Evolutionary conservation across 2,113 vertebrate genomes (phyloP), one percentile per base, ranked within the genome.

Genomic region (Cairina moschata): DNA sequence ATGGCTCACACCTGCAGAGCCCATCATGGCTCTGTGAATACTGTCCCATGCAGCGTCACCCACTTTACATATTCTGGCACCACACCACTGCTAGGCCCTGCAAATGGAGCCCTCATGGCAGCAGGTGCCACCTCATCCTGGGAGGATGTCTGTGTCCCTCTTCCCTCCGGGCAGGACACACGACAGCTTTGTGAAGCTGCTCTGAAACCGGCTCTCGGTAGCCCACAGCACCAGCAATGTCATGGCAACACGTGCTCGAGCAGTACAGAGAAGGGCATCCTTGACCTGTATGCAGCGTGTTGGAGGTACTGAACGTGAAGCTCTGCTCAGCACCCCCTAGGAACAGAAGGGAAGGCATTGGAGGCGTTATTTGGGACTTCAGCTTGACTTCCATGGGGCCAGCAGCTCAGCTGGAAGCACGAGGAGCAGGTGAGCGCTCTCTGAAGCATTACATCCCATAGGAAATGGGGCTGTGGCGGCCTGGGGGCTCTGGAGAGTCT

Each of bases 391-490:
- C 29, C n/a, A 6, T 0, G 11, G 17, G 29, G 23, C 50, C 2
- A 3, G 40, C 20, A 11, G 23, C 34, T 36, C 50, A 15, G 55
- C 34, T 9, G 9, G 13, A 17, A 6, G 48, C 0, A 23, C 1
- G 13, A 42, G 2, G 31, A 58, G 73, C 31, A 21, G 34, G 26
- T 9, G 16, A 69, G 31, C 1, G 11, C 38, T 23, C 54, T 46
- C 28, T n/a, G 28, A 67, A 59, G 12, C 34, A 7, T 9, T 8
- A 14, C 13, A 54, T 18, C 0, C 2, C 0, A 2, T n/a, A 28
- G 21, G 38, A 17, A 55, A 55, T 1, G 1, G 28, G 14, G n/a
- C 5, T 55, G 46, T 12, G 44, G 32, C 12, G 52, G 26, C 60
- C 32, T 23, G 28, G 21, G 36, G n/a, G 36, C 18, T 89, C 26